Evolutionary conservation across 2,797 vertebrate genomes (phyloP).

Genomic region (Artibeus lituratus): DNA sequence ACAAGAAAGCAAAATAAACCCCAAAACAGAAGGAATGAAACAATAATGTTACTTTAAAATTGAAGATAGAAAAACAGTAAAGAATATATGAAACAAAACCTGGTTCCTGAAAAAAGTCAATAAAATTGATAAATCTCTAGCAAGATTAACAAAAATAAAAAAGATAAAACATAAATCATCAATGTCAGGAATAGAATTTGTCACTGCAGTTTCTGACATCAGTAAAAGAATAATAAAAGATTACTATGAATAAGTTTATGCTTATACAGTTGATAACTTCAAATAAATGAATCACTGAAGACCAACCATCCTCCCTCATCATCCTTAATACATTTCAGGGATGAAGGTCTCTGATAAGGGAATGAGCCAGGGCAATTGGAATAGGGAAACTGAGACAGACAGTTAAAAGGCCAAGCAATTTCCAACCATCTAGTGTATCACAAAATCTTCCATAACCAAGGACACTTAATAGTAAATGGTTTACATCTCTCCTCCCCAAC

Average conservation of each 20-base stretch:
- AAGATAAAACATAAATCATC: background rate
- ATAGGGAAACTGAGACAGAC: too few species aligned
- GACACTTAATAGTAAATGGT: too few species aligned
- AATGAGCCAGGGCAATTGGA: too few species aligned
- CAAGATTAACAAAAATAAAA: background rate
- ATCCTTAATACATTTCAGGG: too few species aligned
- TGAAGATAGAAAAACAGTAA: background rate
- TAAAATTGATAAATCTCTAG: background rate
- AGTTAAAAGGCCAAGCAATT: too few species aligned
- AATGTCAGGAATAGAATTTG: background rate
- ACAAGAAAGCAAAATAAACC: background rate
- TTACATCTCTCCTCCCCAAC: too few species aligned
- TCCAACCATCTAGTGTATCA: too few species aligned
- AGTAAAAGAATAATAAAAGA: background rate
- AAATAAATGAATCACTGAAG: background rate
- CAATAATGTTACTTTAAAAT: background rate
- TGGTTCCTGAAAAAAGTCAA: background rate
- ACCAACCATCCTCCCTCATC: too few species aligned
- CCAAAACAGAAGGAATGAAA: background rate
- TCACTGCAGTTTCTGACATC: background rate
- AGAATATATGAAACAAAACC: background rate
- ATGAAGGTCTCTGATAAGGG: too few species aligned
- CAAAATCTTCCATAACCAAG: too few species aligned
- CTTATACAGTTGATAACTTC: background rate
- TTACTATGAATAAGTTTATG: background rate